Evolutionary conservation across 1,140 invertebrate genomes (phyloP), one percentile per base, ranked within the genome.

Genomic region (Drosophila asahinai): DNA sequence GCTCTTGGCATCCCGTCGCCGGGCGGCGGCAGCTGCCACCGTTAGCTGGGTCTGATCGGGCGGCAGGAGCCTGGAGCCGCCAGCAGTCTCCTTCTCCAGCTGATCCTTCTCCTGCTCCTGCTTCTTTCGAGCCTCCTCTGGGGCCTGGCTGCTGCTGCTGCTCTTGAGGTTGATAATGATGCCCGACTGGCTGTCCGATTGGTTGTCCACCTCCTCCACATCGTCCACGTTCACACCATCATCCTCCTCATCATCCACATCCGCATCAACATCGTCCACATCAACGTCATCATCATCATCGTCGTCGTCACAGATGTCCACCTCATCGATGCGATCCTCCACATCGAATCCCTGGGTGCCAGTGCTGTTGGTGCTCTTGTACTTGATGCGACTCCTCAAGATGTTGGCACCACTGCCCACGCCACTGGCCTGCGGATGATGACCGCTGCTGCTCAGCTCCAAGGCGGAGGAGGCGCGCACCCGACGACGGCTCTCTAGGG

Each of bases 311-410:
- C 67, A 67, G 22, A 92, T 92, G 12, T 92, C 91, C 5, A 92
- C 91, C 60, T 92, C 91, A n/a, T 92, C 91, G 57, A 92, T 92
- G 52, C 89, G 91, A 80, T 92, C 91, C 68, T 92, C 91, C 19
- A 92, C 72, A 72, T 87, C 87, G 58, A 91, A 80, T 33, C 84
- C 91, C 30, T 91, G 87, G 8, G 86, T 90, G 2, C 84, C 80
- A 5, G 86, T 91, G 51, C 91, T 92, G 14, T 87, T 86, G 6
- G 84, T 91, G 59, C 82, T 92, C 64, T 90, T 91, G 55, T 92
- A 92, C 36, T 91, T 92, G 54, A 91, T 83, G 15, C 91, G 81
- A 14, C 64, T 68, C 6, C 91, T 87, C 63, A 86, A 49, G 22
- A 52, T 86, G 40, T 48, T 66, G 12, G 66, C 45, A n/a, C 27